Evolutionary conservation across 2,888 invertebrate species (phyloP).

Genomic region (Macrosoma leucophasiata): DNA sequence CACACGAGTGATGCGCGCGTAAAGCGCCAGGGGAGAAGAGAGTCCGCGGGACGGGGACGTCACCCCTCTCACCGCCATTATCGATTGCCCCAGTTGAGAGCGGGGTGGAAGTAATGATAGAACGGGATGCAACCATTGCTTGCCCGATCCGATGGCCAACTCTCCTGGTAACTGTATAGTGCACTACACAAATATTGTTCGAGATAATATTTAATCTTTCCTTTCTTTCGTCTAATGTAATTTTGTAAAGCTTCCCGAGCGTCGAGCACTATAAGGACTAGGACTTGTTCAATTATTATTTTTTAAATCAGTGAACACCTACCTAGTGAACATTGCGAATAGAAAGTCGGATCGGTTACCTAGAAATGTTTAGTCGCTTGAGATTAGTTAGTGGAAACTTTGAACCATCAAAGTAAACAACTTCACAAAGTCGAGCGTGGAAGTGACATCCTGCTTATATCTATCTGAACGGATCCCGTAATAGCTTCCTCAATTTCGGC

Average conservation of each 20-base stretch:
- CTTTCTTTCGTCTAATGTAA: slow-evolving; percentile 44
- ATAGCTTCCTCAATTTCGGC: slow-evolving; percentile 74
- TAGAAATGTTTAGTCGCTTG: slow-evolving; percentile 38
- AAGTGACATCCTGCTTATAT: slow-evolving; percentile 73
- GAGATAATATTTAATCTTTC: slow-evolving; percentile 63
- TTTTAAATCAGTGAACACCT: too few relatives aligned
- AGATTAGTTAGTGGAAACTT: slow-evolving; percentile 59
- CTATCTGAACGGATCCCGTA: slow-evolving; percentile 69
- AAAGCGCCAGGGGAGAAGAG: slow-evolving; percentile 43
- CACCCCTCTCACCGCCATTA: slow-evolving; percentile 55
- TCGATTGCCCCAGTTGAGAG: slow-evolving; percentile 81
- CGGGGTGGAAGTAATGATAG: slow-evolving; percentile 73
- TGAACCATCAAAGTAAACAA: slow-evolving; percentile 68
- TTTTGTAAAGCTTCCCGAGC: slow-evolving; percentile 30
- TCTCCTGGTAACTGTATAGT: slow-evolving; percentile 56
- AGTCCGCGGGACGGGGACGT: slow-evolving; percentile 34
- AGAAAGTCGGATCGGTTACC: slow-evolving; percentile 14
- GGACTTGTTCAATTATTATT: background rate
- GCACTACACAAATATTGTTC: slow-evolving; percentile 67
- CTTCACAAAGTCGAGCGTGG: slow-evolving; percentile 68
- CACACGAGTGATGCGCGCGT: slow-evolving; percentile 71
- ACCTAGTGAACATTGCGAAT: slow-evolving; percentile 2
- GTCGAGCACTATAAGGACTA: background rate
- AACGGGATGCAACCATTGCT: slow-evolving; percentile 72
- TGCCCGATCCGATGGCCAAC: slow-evolving; percentile 59